phyloP scores from a whole-genome alignment of 2,888 invertebrate genomes.

The Theristus sp. region DNA sequence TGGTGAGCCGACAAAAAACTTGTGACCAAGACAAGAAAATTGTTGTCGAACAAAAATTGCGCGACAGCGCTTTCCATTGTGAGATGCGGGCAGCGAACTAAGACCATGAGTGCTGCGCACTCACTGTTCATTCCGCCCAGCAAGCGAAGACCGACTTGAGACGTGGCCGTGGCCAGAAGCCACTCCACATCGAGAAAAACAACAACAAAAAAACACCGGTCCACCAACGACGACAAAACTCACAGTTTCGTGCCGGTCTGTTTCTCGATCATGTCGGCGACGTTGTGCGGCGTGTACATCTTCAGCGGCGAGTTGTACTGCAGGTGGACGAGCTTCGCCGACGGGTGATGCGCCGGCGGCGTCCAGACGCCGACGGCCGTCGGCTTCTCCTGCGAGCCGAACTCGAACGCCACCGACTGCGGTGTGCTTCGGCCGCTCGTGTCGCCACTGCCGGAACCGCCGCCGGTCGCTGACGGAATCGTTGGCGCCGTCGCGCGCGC shows the following conservation, averaged over 20 bases:
- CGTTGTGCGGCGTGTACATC: slow-evolving; percentile 81
- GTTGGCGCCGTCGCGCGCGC: background rate
- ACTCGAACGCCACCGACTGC: background rate
- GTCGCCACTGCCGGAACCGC: background rate
- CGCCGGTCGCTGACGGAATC: no score
- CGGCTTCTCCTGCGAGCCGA: background rate
- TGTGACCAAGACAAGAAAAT: no score
- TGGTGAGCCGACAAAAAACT: no score
- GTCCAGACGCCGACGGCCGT: slow-evolving; percentile 8
- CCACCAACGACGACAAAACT: background rate
- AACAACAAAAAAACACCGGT: no score
- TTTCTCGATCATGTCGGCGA: slow-evolving; percentile 46
- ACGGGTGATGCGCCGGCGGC: slow-evolving; percentile 6
- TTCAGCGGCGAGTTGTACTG: slow-evolving; percentile 88
- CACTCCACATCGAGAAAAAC: no score
- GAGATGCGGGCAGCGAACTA: no score
- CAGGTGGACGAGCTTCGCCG: slow-evolving; percentile 42
- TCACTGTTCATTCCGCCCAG: no score
- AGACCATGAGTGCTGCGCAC: no score
- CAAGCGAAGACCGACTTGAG: no score
- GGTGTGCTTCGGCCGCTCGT: background rate
- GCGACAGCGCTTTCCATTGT: no score
- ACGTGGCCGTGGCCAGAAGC: no score
- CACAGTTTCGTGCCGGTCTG: slow-evolving; percentile 9
- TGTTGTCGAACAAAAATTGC: no score